Percentiles rank a stretch among this genome's conserved stretches.
phyloP scores from a whole-genome alignment of 64 coral and sea anemone species.

The Dendronephthya gigantea region DNA sequence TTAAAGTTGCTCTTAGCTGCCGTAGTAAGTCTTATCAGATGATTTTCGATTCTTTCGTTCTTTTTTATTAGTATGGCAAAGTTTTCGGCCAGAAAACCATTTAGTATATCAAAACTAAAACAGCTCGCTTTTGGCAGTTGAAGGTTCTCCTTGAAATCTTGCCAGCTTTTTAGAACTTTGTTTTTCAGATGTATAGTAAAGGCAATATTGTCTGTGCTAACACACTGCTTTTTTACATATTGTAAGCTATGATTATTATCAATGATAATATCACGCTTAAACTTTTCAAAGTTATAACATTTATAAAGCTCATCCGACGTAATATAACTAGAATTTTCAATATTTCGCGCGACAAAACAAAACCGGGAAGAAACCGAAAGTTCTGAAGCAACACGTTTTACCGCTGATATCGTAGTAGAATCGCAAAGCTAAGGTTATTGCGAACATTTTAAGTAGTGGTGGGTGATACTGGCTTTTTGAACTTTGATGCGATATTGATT shows the following conservation, averaged over 20 bases:
- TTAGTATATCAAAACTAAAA: neutral
- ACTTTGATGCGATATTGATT: neutral
- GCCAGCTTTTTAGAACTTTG: neutral
- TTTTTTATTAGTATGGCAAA: neutral
- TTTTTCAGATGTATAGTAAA: neutral
- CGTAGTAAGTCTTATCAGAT: neutral
- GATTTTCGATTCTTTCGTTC: neutral
- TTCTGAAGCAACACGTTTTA: too few species aligned
- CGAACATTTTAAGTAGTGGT: too few species aligned
- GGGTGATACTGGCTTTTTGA: conserved; percentile 11
- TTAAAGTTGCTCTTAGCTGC: neutral
- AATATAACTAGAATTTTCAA: too few species aligned
- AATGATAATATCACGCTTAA: too few species aligned
- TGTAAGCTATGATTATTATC: neutral
- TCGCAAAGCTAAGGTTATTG: too few species aligned
- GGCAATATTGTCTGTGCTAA: neutral
- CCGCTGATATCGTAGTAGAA: too few species aligned
- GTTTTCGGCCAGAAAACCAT: neutral
- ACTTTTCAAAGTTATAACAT: too few species aligned
- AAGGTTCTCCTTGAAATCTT: neutral
- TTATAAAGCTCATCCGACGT: too few species aligned
- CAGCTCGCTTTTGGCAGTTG: neutral
- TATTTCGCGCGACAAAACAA: too few species aligned
- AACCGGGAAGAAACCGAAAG: too few species aligned
- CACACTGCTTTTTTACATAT: neutral